Evolutionary conservation across 2,888 invertebrate genomes (phyloP).

Genomic region (Sminthurides aquaticus): DNA sequence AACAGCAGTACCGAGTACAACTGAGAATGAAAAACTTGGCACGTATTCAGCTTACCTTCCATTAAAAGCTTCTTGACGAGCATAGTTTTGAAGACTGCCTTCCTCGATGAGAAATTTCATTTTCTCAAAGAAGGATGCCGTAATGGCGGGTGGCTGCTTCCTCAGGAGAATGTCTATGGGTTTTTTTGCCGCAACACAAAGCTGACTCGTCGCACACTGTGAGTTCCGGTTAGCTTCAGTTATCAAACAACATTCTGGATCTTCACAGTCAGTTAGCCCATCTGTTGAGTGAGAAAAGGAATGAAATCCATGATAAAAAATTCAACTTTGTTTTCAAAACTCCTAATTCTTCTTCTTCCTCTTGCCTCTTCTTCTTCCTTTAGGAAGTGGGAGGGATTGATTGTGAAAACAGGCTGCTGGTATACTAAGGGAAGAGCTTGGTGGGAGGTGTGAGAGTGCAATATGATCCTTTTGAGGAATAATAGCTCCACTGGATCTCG

Average conservation of each 20-base stretch:
- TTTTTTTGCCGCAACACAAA: constrained; percentile 89
- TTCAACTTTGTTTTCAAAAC: too few species aligned
- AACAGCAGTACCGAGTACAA: too few species aligned
- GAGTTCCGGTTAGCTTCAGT: constrained; percentile 52
- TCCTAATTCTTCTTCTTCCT: too few species aligned
- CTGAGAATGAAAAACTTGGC: too few species aligned
- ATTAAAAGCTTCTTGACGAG: constrained; percentile 89
- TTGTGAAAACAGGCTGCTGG: too few species aligned
- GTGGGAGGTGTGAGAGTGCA: too few species aligned
- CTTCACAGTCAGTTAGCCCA: constrained; percentile 93
- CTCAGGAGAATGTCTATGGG: constrained; percentile 90
- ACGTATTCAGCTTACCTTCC: constrained; percentile 93
- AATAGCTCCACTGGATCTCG: too few species aligned
- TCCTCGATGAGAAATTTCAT: constrained; percentile 98
- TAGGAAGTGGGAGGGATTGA: too few species aligned
- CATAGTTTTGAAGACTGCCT: constrained; percentile 95
- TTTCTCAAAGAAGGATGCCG: constrained; percentile 94
- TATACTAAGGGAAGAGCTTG: too few species aligned
- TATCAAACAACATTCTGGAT: constrained; percentile 83
- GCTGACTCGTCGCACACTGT: constrained; percentile 73
- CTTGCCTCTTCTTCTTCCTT: too few species aligned
- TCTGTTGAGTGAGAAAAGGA: constrained; percentile 59
- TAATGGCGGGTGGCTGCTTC: constrained; percentile 92
- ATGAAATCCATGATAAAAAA: neutral
- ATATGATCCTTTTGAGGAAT: too few species aligned